Evolutionary conservation across 1,140 invertebrate species (phyloP).

Genomic region (Cotesia chilonis): DNA sequence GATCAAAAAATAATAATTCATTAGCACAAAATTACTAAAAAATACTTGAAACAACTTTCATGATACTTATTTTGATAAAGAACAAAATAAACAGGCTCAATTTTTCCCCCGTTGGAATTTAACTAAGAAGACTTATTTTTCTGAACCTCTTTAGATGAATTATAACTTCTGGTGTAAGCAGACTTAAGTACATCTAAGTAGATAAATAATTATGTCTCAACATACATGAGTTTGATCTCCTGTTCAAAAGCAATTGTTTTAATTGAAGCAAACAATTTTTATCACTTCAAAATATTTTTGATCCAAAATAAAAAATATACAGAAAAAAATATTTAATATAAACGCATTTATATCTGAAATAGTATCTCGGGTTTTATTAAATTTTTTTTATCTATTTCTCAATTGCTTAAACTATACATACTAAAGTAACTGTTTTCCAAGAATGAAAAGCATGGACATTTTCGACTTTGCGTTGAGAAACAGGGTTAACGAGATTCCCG

Average conservation of each 20-base stretch:
- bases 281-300: neutral
- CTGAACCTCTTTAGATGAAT: too few relatives aligned
- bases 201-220: neutral
- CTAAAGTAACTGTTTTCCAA: neutral
- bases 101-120: too few relatives aligned
- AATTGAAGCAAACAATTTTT: neutral
- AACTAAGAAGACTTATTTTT: too few relatives aligned
- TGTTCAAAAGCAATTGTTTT: neutral
- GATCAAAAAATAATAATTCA: too few relatives aligned
- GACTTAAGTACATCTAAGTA: neutral
- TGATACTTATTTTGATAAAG: too few relatives aligned
- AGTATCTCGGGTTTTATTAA: too few relatives aligned
- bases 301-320: neutral
- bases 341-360: neutral
- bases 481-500: slow-evolving; percentile 46
- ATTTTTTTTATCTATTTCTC: neutral
- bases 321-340: neutral
- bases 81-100: too few relatives aligned
- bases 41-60: too few relatives aligned
- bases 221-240: neutral
- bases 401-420: neutral
- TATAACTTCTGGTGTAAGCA: too few relatives aligned
- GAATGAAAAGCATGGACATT: slow-evolving; percentile 18
- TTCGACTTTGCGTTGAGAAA: slow-evolving; percentile 21
- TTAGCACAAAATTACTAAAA: too few relatives aligned